Conservation (phyloP, 2,113 vertebrate species). For the Anoplopoma fimbria region DNA sequence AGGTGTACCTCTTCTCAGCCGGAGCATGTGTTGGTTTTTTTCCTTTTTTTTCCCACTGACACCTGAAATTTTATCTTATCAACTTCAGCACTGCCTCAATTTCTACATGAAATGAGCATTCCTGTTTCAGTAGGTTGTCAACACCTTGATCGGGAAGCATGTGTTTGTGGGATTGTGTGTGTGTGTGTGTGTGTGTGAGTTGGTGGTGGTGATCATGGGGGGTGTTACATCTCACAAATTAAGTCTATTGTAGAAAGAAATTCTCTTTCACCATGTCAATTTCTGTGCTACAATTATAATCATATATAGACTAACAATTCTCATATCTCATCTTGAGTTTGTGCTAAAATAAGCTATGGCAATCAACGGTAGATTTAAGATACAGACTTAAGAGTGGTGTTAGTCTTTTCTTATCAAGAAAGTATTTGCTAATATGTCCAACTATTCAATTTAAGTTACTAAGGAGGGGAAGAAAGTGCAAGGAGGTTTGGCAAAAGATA, state of each 20-base stretch:
- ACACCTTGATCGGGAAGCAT: constrained; percentile 65
- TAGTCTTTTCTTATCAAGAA: neutral
- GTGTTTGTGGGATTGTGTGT: constrained; percentile 47
- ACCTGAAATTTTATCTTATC: constrained; percentile 73
- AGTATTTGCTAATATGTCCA: neutral
- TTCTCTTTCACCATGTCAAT: constrained; percentile 4
- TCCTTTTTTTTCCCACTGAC: constrained; percentile 44
- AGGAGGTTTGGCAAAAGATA: neutral
- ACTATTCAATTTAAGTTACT: neutral
- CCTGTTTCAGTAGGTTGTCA: constrained; percentile 63
- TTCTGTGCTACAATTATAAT: neutral
- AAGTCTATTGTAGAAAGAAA: constrained; percentile 13
- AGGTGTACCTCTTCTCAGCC: constrained; percentile 77
- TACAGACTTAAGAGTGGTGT: neutral
- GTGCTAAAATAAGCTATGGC: constrained; percentile 1
- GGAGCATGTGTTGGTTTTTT: constrained; percentile 41
- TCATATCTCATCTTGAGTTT: neutral
- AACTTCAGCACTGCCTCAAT: constrained; percentile 57
- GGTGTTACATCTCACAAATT: constrained; percentile 42
- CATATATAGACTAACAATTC: neutral
- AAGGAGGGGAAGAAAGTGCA: neutral
- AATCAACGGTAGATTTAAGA: neutral
- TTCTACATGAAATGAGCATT: constrained; percentile 54
- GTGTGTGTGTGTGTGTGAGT: neutral
- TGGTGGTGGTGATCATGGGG: constrained; percentile 32